Conservation (phyloP, 2,797 vertebrate genomes). For the Darevskia mixta region DNA sequence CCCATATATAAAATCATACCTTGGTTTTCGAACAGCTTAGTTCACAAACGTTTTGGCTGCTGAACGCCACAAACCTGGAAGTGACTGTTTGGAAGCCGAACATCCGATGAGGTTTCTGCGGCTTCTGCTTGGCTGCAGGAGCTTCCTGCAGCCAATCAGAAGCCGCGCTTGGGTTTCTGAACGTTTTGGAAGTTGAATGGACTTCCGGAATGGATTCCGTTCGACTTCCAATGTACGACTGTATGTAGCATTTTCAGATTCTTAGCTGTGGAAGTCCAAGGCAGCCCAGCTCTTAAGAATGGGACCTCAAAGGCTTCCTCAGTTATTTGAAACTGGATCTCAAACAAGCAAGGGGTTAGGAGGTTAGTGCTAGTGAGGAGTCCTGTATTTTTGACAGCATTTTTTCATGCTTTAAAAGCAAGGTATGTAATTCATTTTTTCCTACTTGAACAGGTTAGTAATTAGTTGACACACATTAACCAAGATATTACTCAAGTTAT, state of each 20-base stretch:
- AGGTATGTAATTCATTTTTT: not conserved
- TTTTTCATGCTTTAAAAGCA: not conserved
- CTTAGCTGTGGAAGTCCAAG: not conserved
- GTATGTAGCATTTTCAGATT: not conserved
- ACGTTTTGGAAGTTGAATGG: too few relatives aligned
- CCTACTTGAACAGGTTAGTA: not conserved
- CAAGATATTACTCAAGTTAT: not conserved
- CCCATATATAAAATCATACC: too few relatives aligned
- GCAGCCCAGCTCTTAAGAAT: not conserved
- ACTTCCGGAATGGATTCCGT: too few relatives aligned
- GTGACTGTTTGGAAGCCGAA: too few relatives aligned
- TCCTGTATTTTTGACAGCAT: not conserved
- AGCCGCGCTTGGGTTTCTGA: too few relatives aligned
- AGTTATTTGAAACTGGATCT: not conserved
- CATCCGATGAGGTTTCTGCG: too few relatives aligned
- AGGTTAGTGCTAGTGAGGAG: not conserved
- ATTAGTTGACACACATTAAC: not conserved
- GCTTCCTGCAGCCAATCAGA: too few relatives aligned
- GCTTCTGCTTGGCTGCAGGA: too few relatives aligned
- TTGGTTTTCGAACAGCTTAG: too few relatives aligned
- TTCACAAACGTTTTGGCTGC: too few relatives aligned
- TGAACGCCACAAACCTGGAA: too few relatives aligned
- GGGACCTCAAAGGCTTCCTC: too few relatives aligned
- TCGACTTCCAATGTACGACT: not conserved
- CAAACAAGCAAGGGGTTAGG: not conserved